Percentiles rank a stretch among this genome's conserved stretches.
Conservation (phyloP, 2,113 vertebrate species). For the Rhynchopsitta pachyrhyncha region DNA sequence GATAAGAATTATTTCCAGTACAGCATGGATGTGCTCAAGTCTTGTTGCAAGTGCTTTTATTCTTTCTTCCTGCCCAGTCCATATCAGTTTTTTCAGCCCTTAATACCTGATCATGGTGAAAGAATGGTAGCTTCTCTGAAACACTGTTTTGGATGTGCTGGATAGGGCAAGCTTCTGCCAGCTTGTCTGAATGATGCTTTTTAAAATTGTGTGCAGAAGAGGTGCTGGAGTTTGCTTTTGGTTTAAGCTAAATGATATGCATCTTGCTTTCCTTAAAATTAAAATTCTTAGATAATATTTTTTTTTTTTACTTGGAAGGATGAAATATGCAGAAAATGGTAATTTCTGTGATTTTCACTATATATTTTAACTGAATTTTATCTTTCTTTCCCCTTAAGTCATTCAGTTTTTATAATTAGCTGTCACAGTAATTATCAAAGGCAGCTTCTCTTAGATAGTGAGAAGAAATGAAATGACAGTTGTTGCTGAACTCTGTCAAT, state of each 20-base stretch:
- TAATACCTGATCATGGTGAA: background rate
- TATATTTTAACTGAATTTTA: background rate
- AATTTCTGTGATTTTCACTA: background rate
- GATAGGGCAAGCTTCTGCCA: background rate
- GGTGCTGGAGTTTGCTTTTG: background rate
- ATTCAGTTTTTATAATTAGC: background rate
- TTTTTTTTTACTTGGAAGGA: background rate
- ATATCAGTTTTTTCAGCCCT: background rate
- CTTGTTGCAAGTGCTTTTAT: background rate
- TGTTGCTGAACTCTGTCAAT: background rate
- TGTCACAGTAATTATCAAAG: background rate
- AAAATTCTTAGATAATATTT: background rate
- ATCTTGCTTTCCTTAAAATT: background rate
- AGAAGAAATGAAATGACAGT: background rate
- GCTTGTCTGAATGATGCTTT: background rate
- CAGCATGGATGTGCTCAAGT: background rate
- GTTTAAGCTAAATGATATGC: background rate
- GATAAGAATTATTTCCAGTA: background rate
- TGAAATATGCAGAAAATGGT: background rate
- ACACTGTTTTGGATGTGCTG: fast-evolving
- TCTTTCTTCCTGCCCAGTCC: background rate
- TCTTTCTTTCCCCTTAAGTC: background rate
- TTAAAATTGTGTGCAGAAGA: background rate
- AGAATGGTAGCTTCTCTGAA: background rate
- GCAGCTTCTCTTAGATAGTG: background rate